A percentile compares a stretch with the other conserved stretches of the same genome.
Conservation (phyloP, 1,140 invertebrate genomes). For the Drosophila sulfurigaster region DNA sequence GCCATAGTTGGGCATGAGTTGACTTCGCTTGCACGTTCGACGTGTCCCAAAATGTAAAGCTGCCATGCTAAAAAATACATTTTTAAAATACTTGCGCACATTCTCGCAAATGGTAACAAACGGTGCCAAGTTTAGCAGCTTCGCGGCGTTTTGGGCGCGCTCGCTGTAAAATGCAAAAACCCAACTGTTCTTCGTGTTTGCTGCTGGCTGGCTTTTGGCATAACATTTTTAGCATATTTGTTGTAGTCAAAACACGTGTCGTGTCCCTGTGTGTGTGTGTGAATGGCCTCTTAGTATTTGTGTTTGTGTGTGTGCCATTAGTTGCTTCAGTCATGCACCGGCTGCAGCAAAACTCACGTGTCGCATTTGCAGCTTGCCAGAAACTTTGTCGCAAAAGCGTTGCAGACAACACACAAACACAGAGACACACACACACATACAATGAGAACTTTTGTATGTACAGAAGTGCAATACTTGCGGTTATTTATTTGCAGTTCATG, state of each 20-base stretch:
- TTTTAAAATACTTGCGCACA: constrained; percentile 80
- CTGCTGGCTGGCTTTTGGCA: constrained; percentile 66
- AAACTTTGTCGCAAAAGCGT: constrained; percentile 71
- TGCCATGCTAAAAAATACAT: constrained; percentile 64
- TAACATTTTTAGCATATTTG: constrained; percentile 82
- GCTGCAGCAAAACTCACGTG: constrained; percentile 71
- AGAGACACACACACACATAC: constrained; percentile 23
- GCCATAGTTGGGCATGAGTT: constrained; percentile 14
- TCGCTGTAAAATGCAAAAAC: constrained; percentile 68
- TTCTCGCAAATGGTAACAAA: constrained; percentile 81
- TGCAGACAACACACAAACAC: constrained; percentile 42
- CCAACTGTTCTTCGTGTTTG: constrained; percentile 35
- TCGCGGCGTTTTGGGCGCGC: constrained; percentile 57
- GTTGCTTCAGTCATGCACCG: constrained; percentile 72
- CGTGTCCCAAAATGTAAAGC: constrained; percentile 55
- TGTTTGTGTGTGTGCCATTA: constrained; percentile 58
- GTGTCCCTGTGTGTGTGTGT: constrained; percentile 40
- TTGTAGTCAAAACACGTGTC: constrained; percentile 80
- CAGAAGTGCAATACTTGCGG: constrained; percentile 46
- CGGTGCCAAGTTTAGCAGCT: constrained; percentile 81
- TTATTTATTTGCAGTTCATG: constrained; percentile 55
- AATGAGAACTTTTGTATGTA: neutral
- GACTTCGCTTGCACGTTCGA: constrained; percentile 39
- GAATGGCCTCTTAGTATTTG: neutral
- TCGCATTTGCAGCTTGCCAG: constrained; percentile 57